Evolutionary conservation across 1,140 invertebrate species (phyloP).

Genomic region (Cheumatopsyche charites): DNA sequence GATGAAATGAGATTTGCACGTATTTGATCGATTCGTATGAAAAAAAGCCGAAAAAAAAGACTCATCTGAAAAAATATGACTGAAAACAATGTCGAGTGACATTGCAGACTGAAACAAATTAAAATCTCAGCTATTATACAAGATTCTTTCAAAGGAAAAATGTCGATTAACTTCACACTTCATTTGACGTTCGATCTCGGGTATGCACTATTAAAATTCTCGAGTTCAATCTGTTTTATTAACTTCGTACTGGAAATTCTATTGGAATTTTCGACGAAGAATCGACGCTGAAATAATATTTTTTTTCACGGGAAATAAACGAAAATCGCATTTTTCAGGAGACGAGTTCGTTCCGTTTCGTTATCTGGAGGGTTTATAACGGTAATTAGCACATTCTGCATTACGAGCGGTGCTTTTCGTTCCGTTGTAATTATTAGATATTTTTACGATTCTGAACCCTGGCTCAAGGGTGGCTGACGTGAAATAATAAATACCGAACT

Average conservation of each 20-base stretch:
- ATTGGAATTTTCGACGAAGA: background rate
- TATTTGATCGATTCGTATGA: too few relatives aligned
- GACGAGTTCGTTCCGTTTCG: background rate
- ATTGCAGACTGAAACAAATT: too few relatives aligned
- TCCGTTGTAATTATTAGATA: slow-evolving; percentile 14
- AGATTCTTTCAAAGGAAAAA: slow-evolving; percentile 2
- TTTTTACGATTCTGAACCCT: slow-evolving; percentile 5
- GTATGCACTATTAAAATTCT: slow-evolving; percentile 14
- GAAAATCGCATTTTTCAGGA: background rate
- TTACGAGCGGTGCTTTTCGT: slow-evolving; percentile 5
- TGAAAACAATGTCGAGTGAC: too few relatives aligned
- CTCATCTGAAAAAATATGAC: too few relatives aligned
- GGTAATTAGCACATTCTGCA: slow-evolving; percentile 18
- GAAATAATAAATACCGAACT: slow-evolving; percentile 7
- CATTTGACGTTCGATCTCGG: slow-evolving; percentile 17
- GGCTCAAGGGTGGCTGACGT: slow-evolving; percentile 1
- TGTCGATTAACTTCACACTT: slow-evolving; percentile 19
- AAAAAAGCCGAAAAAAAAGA: too few relatives aligned
- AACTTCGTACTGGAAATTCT: background rate
- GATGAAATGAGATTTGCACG: too few relatives aligned
- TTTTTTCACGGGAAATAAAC: background rate
- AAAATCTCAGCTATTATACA: background rate
- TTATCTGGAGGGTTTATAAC: slow-evolving; percentile 10
- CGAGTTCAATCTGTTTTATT: slow-evolving; percentile 23
- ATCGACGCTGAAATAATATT: too few relatives aligned